These are phyloP conservation scores for Antedon bifida DNA, from an alignment of 35 echinoderm and acorn worm genomes.

Conservation along the genomic window DNA sequence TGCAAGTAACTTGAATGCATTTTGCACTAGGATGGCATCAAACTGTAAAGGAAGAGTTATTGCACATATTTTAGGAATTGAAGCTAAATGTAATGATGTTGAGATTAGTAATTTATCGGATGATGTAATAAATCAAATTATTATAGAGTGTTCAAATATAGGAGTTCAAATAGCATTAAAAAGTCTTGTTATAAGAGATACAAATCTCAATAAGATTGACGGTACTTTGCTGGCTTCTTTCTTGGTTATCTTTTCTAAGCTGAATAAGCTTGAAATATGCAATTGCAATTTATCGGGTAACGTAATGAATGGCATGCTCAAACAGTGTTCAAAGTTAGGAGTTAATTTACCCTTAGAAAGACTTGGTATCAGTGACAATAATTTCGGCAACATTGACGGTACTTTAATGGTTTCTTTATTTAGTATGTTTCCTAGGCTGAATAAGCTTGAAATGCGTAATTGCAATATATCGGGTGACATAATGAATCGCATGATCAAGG, in stretches of 20 bases:
- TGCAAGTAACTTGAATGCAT: no score
- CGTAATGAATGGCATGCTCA: background rate
- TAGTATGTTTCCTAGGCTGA: background rate
- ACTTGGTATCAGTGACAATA: background rate
- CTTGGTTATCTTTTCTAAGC: background rate
- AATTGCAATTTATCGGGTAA: background rate
- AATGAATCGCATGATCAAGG: no score
- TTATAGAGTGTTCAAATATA: background rate
- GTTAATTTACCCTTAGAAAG: background rate
- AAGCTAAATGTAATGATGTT: no score
- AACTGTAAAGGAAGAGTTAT: no score
- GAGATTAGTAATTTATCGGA: background rate
- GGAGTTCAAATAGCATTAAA: background rate
- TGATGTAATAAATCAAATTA: background rate
- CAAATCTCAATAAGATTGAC: background rate
- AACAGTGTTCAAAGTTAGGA: background rate
- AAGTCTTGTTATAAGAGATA: background rate
- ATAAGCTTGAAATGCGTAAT: background rate
- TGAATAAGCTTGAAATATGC: background rate
- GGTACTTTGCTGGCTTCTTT: background rate
- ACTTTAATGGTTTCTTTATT: background rate
- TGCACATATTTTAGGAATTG: no score
- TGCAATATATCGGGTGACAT: no score
- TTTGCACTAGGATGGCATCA: no score
- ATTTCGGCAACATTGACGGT: background rate